These are phyloP conservation scores for Aproaerema taeniolella DNA, from an alignment of 2,888 invertebrate species.

Conservation along the genomic window DNA sequence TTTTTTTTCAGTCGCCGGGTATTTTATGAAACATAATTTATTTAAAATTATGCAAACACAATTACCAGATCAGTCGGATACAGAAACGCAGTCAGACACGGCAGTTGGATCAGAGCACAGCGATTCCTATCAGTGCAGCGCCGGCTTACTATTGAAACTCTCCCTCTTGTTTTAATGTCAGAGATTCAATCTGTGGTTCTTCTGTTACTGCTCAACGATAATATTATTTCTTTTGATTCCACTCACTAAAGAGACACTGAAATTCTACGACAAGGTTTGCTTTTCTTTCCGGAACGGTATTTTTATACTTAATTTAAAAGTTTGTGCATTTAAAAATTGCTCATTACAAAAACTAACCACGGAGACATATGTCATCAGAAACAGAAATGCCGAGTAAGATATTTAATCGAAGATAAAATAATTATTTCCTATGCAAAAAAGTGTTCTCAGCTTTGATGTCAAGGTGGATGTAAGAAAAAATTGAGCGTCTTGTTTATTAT, in stretches of 20 bases:
- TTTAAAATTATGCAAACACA: conserved; percentile 7
- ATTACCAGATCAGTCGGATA: conserved; percentile 11
- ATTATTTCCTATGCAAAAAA: background rate
- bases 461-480: conserved; percentile 11
- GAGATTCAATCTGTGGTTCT: conserved; percentile 32
- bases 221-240: conserved; percentile 29
- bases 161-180: conserved; percentile 31
- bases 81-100: conserved; percentile 33
- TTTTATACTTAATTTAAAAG: too few relatives aligned
- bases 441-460: background rate
- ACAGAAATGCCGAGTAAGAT: too few relatives aligned
- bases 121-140: conserved; percentile 38
- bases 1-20: too few relatives aligned
- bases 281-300: too few relatives aligned
- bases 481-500: conserved; percentile 22
- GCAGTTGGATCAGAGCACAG: conserved; percentile 28
- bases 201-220: conserved; percentile 22
- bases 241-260: conserved; percentile 16
- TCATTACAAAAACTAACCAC: too few relatives aligned
- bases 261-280: too few relatives aligned
- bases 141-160: conserved; percentile 33
- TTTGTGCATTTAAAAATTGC: too few relatives aligned
- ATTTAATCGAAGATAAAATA: too few relatives aligned
- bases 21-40: too few relatives aligned
- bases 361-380: too few relatives aligned